Conservation (phyloP, 2,888 invertebrate genomes). For the Drosophila neonasuta region DNA sequence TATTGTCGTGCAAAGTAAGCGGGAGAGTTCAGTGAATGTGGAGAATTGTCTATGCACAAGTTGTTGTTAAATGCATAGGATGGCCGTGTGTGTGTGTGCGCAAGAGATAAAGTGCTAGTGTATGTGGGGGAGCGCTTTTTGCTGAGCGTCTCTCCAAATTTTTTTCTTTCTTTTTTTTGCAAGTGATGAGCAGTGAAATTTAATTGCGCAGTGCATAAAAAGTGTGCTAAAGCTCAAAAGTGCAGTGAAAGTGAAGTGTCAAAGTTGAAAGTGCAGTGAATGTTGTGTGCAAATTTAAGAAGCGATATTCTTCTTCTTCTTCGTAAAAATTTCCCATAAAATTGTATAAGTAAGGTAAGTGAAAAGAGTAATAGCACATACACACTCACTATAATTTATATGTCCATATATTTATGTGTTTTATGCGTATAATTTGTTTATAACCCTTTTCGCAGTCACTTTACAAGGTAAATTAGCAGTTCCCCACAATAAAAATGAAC, state of each 20-base stretch:
- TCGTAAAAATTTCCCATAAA: background rate
- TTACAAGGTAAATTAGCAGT: conserved; percentile 64
- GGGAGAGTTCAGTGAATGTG: background rate
- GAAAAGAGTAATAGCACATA: background rate
- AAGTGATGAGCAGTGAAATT: conserved; percentile 5
- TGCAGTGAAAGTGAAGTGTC: conserved; percentile 8
- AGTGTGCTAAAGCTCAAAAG: background rate
- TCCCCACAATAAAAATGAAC: conserved; percentile 36
- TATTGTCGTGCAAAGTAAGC: background rate
- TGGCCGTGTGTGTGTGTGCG: background rate
- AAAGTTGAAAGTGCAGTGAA: background rate
- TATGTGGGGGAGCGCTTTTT: background rate
- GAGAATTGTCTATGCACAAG: background rate
- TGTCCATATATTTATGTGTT: background rate
- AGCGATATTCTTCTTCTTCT: background rate
- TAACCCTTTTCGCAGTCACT: conserved; percentile 38
- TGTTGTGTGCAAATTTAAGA: background rate
- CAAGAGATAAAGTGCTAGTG: background rate
- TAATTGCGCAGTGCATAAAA: background rate
- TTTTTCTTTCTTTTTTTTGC: background rate
- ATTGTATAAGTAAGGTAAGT: background rate
- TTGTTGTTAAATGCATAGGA: background rate
- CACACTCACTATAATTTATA: background rate
- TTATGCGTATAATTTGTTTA: conserved; percentile 12
- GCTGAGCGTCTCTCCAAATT: background rate